These are phyloP conservation scores for Sisyra terminalis DNA, from an alignment of 2,888 invertebrate species.

Conservation along the genomic window DNA sequence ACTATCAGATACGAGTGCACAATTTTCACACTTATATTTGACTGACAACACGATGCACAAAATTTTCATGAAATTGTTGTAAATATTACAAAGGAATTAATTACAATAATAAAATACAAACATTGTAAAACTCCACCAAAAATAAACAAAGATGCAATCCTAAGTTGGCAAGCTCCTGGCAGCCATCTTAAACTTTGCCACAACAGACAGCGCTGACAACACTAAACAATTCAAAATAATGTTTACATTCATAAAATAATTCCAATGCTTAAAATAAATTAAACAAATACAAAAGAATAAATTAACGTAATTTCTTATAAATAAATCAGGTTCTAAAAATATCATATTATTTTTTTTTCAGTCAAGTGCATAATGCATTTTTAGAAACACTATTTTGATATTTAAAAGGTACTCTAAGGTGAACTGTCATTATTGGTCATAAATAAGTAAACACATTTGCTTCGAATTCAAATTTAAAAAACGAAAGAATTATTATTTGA, in stretches of 20 bases:
- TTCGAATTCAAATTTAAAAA: no score
- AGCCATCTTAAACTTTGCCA: slow-evolving; percentile 19
- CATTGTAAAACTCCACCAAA: slow-evolving; percentile 5
- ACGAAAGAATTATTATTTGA: no score
- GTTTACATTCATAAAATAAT: background rate
- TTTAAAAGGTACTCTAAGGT: background rate
- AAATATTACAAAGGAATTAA: background rate
- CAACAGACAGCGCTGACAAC: slow-evolving; percentile 8
- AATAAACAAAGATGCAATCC: slow-evolving; percentile 13
- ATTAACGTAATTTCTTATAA: no score
- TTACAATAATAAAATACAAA: background rate
- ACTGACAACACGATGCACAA: background rate
- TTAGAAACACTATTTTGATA: background rate
- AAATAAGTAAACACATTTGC: no score
- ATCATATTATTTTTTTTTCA: background rate
- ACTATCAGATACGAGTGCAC: slow-evolving; percentile 7
- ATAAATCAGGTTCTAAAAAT: background rate
- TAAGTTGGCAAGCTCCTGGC: slow-evolving; percentile 16
- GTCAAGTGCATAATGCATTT: background rate
- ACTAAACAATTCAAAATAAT: background rate
- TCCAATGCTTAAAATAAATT: background rate
- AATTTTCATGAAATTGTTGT: background rate
- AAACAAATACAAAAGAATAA: background rate
- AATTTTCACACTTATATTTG: slow-evolving; percentile 4
- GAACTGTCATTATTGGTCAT: no score